Base-by-base conservation (phyloP, 2,797 vertebrate species). In the Liparis tanakae region DNA sequence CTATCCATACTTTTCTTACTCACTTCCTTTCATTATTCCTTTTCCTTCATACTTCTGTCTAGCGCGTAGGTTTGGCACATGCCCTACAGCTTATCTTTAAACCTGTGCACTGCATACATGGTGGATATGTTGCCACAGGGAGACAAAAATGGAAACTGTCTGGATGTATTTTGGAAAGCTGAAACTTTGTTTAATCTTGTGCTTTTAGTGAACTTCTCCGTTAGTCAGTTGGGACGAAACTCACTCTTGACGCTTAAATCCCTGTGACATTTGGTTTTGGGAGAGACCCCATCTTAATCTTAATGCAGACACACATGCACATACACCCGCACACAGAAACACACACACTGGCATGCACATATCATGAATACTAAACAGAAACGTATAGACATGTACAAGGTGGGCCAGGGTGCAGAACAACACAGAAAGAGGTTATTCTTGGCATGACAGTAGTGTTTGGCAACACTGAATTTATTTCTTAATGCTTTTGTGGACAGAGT, bases 211-310 rank as follows among this genome's bases (percentile, higher is more conserved):
- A 92, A 92, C 87, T 92, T 87, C 76, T 79, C 51, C 10, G 51
- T 87, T 44, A 83, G 88, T 91, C 87, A 81, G 76, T 74, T 76
- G 91, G 88, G 90, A 92, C 84, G 74, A 86, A 87, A 87, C 74
- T 84, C 71, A 76, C 81, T 89, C 85, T 82, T 87, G 82, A 82
- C 73, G 67, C 83, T 84, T 85, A 90, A 91, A 92, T 90, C 87
- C 89, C 87, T 81, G 82, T 90, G 89, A 92, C 87, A 90, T 91
- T 92, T 87, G 87, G 82, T 85, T 90, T 87, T 84, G 72, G 84
- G 84, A 85, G 74, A 87, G 78, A 87, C 83, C 80, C 76, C 66
- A 54, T 90, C 73, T 67, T 83, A 87, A 83, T 76, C 78, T 80
- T 85, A 72, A 61, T 87, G 73, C 63, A 74, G 74, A 82, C 63